Percentiles rank a stretch among this genome's conserved stretches.
phyloP scores from a whole-genome alignment of 2,113 vertebrate species.

The Electrona antarctica region DNA sequence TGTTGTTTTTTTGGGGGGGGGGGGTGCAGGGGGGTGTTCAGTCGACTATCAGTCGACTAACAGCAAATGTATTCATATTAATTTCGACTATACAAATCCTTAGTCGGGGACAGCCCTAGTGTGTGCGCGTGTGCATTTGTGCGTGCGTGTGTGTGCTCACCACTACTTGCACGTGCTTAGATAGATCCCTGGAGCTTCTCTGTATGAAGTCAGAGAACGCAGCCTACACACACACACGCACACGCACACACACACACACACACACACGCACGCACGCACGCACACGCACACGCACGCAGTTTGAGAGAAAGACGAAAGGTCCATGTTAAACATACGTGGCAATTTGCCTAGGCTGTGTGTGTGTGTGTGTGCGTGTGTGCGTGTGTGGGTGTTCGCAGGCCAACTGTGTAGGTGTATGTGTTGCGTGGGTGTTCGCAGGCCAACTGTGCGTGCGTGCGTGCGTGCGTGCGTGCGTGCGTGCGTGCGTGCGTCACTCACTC shows the following conservation, averaged over 20 bases:
- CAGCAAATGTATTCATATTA: too few relatives aligned
- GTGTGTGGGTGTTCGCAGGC: too few relatives aligned
- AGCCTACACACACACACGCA: constrained; percentile 77
- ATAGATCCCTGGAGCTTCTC: constrained; percentile 96
- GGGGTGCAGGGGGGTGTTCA: too few relatives aligned
- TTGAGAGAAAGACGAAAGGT: too few relatives aligned
- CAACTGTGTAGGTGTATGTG: too few relatives aligned
- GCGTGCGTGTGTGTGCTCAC: constrained; percentile 80
- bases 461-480: neutral
- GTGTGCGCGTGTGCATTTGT: neutral
- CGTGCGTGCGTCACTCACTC: constrained; percentile 36
- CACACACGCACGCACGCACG: constrained; percentile 21
- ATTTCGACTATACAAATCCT: too few relatives aligned
- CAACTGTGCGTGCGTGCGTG: neutral
- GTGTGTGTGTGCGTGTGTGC: too few relatives aligned
- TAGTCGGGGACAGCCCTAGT: too few relatives aligned
- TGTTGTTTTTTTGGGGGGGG: too few relatives aligned
- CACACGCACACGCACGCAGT: constrained; percentile 37
- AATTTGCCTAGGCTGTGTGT: neutral
- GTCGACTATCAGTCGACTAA: too few relatives aligned
- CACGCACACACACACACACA: constrained; percentile 36
- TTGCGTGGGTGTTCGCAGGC: too few relatives aligned
- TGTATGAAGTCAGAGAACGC: constrained; percentile 97
- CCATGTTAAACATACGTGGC: constrained; percentile 35
- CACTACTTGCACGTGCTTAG: constrained; percentile 95